phyloP scores from a whole-genome alignment of 2,113 vertebrate genomes.

The Muscicapa adusta region DNA sequence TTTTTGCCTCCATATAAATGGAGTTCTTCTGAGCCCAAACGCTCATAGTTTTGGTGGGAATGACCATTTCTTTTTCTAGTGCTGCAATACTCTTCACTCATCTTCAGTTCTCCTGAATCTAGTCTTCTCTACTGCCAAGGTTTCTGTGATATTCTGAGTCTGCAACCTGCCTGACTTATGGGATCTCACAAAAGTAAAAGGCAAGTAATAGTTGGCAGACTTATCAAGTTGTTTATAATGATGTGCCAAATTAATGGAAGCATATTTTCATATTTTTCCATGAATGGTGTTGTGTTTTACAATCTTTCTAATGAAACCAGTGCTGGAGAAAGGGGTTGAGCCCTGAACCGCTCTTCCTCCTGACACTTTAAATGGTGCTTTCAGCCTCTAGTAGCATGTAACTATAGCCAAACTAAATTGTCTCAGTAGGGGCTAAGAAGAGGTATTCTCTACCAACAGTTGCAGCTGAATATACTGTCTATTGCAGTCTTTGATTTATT shows the following conservation, averaged over 20 bases:
- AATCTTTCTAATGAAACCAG: background rate
- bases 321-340: background rate
- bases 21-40: background rate
- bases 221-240: background rate
- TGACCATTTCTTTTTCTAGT: background rate
- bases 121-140: background rate
- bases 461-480: background rate
- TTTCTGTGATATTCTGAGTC: background rate
- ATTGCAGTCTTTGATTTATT: background rate
- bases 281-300: background rate
- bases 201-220: background rate
- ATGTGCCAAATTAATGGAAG: background rate
- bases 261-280: background rate
- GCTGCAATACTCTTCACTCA: background rate
- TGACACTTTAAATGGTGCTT: background rate
- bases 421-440: background rate
- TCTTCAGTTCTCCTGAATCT: background rate
- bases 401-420: background rate
- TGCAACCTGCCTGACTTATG: background rate
- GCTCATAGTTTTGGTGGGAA: background rate
- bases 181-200: conserved; percentile 8
- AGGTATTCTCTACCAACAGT: background rate
- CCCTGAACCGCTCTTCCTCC: background rate
- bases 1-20: background rate
- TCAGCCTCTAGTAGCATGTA: background rate